These are phyloP conservation scores for Cheilosia pagana DNA, from an alignment of 2,888 invertebrate species.

Conservation along the genomic window DNA sequence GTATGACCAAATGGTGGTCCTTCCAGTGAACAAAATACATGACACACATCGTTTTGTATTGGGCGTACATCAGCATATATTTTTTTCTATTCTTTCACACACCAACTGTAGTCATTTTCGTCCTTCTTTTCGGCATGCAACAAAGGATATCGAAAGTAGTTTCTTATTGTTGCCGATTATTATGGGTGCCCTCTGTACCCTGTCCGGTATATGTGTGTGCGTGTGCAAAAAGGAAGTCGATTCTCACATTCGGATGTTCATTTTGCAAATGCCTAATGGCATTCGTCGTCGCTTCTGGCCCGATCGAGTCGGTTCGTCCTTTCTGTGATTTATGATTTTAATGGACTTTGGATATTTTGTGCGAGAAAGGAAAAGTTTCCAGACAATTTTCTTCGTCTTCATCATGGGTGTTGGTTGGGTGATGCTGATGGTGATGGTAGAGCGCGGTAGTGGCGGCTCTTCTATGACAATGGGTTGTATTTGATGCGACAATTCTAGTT, in stretches of 20 bases:
- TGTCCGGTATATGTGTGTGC: neutral
- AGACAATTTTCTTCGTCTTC: constrained; percentile 59
- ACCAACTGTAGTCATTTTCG: constrained; percentile 12
- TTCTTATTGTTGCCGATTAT: constrained; percentile 52
- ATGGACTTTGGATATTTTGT: constrained; percentile 62
- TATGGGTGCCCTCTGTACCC: constrained; percentile 5
- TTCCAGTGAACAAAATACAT: constrained; percentile 10
- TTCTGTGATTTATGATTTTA: constrained; percentile 69
- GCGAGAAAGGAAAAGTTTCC: constrained; percentile 51
- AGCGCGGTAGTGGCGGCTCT: constrained; percentile 1
- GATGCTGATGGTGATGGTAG: neutral
- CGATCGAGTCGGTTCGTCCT: constrained; percentile 39
- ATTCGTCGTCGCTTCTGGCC: constrained; percentile 54
- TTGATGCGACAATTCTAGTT: constrained; percentile 60
- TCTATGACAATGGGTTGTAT: constrained; percentile 49
- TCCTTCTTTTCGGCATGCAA: constrained; percentile 40
- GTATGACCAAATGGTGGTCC: constrained; percentile 3
- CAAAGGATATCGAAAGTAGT: constrained; percentile 63
- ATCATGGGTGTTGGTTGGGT: neutral
- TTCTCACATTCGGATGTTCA: constrained; percentile 64
- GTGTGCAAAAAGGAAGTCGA: constrained; percentile 46
- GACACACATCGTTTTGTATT: constrained; percentile 38
- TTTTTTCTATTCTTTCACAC: constrained; percentile 15
- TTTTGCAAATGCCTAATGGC: constrained; percentile 67
- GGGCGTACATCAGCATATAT: constrained; percentile 51